phyloP scores from a whole-genome alignment of 2,113 vertebrate genomes.

The Lepisosteus osseus region DNA sequence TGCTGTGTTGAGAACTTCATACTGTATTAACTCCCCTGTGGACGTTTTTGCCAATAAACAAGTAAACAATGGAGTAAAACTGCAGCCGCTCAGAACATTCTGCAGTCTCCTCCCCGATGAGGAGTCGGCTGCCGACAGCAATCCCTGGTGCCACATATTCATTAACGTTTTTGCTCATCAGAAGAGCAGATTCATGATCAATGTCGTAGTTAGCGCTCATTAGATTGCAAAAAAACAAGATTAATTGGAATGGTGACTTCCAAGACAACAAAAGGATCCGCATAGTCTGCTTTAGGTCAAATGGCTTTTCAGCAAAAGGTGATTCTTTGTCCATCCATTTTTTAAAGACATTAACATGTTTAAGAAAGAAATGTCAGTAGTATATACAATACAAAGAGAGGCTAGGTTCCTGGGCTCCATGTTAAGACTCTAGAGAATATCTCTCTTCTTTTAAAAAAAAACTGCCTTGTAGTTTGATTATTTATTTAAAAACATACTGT shows the following conservation, averaged over 20 bases:
- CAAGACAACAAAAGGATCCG: too few relatives aligned
- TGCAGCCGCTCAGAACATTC: neutral
- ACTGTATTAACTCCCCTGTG: neutral
- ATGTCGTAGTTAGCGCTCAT: constrained; percentile 10
- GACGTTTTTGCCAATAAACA: neutral
- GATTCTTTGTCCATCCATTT: too few relatives aligned
- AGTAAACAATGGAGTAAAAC: neutral
- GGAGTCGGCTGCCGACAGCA: neutral
- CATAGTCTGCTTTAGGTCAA: too few relatives aligned
- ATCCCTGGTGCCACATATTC: neutral
- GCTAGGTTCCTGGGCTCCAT: too few relatives aligned
- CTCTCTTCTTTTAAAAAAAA: neutral
- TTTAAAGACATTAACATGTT: too few relatives aligned
- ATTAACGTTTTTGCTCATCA: neutral
- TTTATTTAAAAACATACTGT: neutral
- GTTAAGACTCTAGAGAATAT: too few relatives aligned
- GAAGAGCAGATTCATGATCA: constrained; percentile 8
- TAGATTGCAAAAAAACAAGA: constrained; percentile 11
- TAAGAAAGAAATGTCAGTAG: too few relatives aligned
- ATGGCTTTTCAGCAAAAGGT: too few relatives aligned
- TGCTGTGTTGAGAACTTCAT: neutral
- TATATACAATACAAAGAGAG: too few relatives aligned
- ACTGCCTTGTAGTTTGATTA: neutral
- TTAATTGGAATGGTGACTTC: constrained; percentile 3
- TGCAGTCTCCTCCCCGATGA: neutral